phyloP scores from a whole-genome alignment of 2,888 invertebrate species.

The Sphaeridia pumilis region DNA sequence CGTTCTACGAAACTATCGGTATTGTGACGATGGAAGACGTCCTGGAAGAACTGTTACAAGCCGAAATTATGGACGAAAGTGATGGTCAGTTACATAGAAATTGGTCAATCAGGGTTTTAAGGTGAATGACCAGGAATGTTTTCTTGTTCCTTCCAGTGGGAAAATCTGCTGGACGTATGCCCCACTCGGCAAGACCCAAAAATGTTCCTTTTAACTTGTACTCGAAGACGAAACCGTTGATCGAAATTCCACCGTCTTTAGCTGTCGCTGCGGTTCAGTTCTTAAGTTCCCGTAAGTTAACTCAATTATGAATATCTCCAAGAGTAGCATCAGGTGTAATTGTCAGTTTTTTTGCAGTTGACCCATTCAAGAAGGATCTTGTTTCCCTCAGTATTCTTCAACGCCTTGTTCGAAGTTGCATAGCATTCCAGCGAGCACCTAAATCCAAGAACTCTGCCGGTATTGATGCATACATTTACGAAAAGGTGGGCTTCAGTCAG shows the following conservation, averaged over 20 bases:
- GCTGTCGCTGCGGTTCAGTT: constrained; percentile 18
- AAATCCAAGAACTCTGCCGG: constrained; percentile 9
- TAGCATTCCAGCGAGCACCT: constrained; percentile 10
- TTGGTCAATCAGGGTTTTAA: neutral
- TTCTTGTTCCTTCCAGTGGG: constrained; percentile 52
- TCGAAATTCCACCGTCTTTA: constrained; percentile 17
- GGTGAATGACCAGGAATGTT: no score
- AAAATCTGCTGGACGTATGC: constrained; percentile 53
- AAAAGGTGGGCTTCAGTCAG: no score
- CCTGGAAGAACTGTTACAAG: constrained; percentile 92
- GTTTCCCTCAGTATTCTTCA: constrained; percentile 14
- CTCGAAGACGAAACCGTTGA: constrained; percentile 47
- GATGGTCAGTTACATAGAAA: constrained; percentile 70
- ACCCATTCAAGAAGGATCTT: constrained; percentile 13
- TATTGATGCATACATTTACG: constrained; percentile 10
- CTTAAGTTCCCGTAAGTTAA: constrained; percentile 16
- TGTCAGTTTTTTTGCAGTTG: constrained; percentile 13
- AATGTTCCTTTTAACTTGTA: constrained; percentile 37
- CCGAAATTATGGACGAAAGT: constrained; percentile 96
- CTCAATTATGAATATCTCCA: no score
- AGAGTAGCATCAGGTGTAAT: no score
- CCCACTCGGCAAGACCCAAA: constrained; percentile 10
- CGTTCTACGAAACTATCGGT: constrained; percentile 86
- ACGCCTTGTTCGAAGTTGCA: constrained; percentile 12
- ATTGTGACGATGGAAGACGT: constrained; percentile 96